A percentile compares a stretch with the other conserved stretches of the same genome.
Conservation (phyloP, 2,113 vertebrate genomes). For the Lathamus discolor region DNA sequence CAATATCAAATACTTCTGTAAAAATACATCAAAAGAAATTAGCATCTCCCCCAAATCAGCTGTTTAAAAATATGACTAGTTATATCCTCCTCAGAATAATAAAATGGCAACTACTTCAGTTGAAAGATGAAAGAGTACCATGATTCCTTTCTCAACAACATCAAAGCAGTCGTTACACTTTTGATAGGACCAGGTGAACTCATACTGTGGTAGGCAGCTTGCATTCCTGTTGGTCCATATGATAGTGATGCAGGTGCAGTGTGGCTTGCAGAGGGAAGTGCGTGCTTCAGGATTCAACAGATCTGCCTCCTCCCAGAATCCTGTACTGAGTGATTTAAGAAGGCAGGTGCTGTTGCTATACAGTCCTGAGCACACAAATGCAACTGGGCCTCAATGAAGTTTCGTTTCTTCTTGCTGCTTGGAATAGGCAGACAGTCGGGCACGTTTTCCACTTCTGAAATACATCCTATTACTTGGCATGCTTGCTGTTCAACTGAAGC, state of each 20-base stretch:
- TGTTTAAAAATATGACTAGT: neutral
- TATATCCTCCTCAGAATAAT: neutral
- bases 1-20: neutral
- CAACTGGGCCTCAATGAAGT: neutral
- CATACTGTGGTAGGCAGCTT: rapidly evolving
- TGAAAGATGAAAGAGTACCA: neutral
- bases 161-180: rapidly evolving
- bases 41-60: neutral
- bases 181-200: neutral
- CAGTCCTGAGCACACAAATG: neutral
- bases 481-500: neutral
- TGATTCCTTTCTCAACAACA: neutral
- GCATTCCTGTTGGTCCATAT: neutral
- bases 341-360: neutral
- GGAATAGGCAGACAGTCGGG: rapidly evolving
- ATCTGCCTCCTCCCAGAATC: neutral
- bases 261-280: neutral
- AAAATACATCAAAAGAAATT: neutral
- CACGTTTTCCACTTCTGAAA: neutral
- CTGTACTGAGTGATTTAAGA: rapidly evolving
- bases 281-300: neutral
- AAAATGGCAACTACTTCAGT: neutral
- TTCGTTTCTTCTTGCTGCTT: neutral
- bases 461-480: neutral
- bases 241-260: neutral